Evolutionary conservation across 2,888 invertebrate species (phyloP).

Genomic region (Osedax fenrisi): DNA sequence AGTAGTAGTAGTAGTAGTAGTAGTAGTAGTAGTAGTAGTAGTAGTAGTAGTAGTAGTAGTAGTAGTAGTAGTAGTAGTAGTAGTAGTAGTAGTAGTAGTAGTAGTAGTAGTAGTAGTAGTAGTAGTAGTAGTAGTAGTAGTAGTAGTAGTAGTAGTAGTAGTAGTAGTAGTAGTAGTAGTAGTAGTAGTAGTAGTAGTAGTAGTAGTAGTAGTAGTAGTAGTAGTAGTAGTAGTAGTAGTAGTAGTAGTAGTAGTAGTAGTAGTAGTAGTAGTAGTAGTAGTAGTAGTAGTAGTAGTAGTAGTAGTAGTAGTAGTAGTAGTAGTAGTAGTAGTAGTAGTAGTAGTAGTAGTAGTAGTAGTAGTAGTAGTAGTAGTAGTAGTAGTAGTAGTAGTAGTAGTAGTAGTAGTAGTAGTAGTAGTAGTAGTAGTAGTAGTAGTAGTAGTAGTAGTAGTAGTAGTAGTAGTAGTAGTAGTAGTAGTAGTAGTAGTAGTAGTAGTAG

Average conservation of each 20-base stretch:
- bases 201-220: neutral
- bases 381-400: neutral
- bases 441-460: neutral
- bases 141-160: constrained; percentile 19
- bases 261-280: neutral
- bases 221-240: neutral
- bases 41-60: neutral
- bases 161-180: constrained; percentile 13
- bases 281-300: neutral
- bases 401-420: neutral
- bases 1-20: neutral
- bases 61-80: neutral
- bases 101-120: neutral
- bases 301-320: neutral
- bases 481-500: neutral
- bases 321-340: neutral
- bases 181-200: neutral
- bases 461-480: neutral
- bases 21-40: neutral
- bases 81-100: neutral
- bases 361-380: neutral
- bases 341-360: neutral
- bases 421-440: neutral
- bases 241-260: neutral
- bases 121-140: constrained; percentile 2